Percentiles rank a stretch among this genome's conserved stretches.
Evolutionary conservation across 1,140 invertebrate genomes (phyloP).

Genomic region (Rhopalosiphum maidis): DNA sequence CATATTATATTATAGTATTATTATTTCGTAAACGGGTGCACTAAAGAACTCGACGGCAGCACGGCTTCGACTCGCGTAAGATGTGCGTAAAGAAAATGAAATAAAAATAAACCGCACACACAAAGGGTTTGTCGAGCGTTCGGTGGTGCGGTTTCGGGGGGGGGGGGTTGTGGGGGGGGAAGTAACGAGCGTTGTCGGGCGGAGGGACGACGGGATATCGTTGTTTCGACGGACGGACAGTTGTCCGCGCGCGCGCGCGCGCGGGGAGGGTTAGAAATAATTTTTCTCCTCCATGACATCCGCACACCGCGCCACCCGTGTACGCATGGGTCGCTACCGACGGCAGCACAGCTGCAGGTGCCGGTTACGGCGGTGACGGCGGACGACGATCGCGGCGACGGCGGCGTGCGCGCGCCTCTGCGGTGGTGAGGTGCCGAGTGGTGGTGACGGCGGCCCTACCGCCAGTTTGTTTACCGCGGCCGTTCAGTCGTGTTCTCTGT

Average conservation of each 20-base stretch:
- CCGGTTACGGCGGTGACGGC: slow-evolving; percentile 43
- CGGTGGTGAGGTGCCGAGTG: neutral
- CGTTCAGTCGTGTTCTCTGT: neutral
- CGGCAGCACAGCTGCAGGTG: slow-evolving; percentile 58
- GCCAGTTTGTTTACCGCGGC: slow-evolving; percentile 55
- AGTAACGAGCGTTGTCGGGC: neutral
- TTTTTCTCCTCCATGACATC: slow-evolving; percentile 58
- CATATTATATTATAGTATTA: neutral
- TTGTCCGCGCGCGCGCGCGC: neutral
- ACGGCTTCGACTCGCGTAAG: neutral
- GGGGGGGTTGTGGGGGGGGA: too few relatives aligned
- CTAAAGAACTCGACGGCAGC: slow-evolving; percentile 22
- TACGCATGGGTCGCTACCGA: slow-evolving; percentile 41
- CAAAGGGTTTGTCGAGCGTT: slow-evolving; percentile 35
- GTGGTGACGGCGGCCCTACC: slow-evolving; percentile 36
- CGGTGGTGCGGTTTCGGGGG: neutral
- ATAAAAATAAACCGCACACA: neutral
- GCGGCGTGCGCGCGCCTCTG: slow-evolving; percentile 38
- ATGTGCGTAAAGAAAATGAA: neutral
- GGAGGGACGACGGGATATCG: neutral
- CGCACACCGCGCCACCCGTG: slow-evolving; percentile 9
- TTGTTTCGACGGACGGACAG: neutral
- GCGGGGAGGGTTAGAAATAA: slow-evolving; percentile 57
- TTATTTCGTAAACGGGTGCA: neutral
- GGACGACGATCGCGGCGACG: slow-evolving; percentile 27